Conservation (phyloP, 2,888 invertebrate genomes). For the Calephelis perditalis region DNA sequence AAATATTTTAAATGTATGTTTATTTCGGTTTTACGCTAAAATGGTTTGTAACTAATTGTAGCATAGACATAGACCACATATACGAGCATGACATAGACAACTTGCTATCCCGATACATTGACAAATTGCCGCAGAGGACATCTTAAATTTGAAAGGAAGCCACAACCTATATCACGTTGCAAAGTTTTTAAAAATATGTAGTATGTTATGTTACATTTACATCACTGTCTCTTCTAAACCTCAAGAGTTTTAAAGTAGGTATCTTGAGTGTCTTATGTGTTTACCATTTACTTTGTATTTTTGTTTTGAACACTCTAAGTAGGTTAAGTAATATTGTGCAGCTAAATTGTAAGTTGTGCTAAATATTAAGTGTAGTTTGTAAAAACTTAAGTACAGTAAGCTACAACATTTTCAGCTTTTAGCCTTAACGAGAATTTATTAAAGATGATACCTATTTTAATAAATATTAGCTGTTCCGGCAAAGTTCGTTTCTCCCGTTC, state of each 20-base stretch:
- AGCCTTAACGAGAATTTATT: background rate
- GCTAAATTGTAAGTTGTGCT: background rate
- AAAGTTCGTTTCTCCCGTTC: too few relatives aligned
- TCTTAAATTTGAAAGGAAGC: too few relatives aligned
- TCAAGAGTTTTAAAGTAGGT: background rate
- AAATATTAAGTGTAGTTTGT: background rate
- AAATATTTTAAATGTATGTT: too few relatives aligned
- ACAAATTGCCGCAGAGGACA: too few relatives aligned
- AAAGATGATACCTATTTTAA: background rate
- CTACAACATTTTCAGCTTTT: background rate
- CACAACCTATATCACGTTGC: too few relatives aligned
- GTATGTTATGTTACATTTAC: too few relatives aligned
- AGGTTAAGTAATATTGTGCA: conserved; percentile 12
- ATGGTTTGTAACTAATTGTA: too few relatives aligned
- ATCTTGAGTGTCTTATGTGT: conserved; percentile 3
- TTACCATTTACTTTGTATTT: conserved; percentile 15
- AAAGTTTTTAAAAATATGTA: too few relatives aligned
- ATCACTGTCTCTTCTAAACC: background rate
- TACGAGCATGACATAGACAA: too few relatives aligned
- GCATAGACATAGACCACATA: too few relatives aligned
- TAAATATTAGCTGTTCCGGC: background rate
- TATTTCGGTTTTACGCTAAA: too few relatives aligned
- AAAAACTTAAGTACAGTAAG: conserved; percentile 2
- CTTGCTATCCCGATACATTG: too few relatives aligned
- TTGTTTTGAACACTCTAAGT: conserved; percentile 13